Base-by-base conservation (phyloP, 2,888 invertebrate genomes). In the Yponomeuta plumbellus region DNA sequence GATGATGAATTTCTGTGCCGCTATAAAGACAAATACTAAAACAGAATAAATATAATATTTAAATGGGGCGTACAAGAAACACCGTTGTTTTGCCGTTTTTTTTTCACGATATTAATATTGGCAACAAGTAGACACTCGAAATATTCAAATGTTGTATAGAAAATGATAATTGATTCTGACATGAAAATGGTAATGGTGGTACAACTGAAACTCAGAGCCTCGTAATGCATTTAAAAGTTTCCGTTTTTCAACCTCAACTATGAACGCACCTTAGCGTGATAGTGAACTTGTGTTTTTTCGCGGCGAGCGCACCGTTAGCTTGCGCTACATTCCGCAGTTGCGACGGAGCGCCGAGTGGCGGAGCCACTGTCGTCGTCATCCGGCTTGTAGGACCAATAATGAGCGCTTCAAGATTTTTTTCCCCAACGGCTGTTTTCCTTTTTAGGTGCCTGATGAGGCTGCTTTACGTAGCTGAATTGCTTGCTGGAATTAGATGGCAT, bases 211-310 rank as follows among this genome's bases (percentile, higher is more conserved):
- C 26, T 26, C 26, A 5, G 5, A 5, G 4, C 26, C 5, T 26
- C 1, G 26, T 26, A 5, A 26, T 26, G 2, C 4, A 11, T 57
- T n/a, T 8, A 57, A 2, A 11, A 57, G 2, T 8, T 57, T 57
- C 57, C 10, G 11, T 20, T 20, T 22, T 22, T 21, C 22, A 11
- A 58, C 2, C 58, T 58, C 20, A 13, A 20, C 58, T 20, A 20
- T 22, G 44, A 58, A 52, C 64, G 67, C 66, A 64, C 67, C 64
- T 67, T 69, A 63, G 87, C 90, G 83, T 85, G 89, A 86, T 89
- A 90, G 88, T 89, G 90, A 91, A 91, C 90, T 90, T 91, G 88
- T 84, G 84, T 88, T 88, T 89, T 90, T 91, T 88, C 84, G 85
- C 86, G 73, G 80, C 80, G 80, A 79, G 78, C 78, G 79, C 80